Conservation (phyloP, 1,140 invertebrate genomes). For the Aphelinus atriplicis region DNA sequence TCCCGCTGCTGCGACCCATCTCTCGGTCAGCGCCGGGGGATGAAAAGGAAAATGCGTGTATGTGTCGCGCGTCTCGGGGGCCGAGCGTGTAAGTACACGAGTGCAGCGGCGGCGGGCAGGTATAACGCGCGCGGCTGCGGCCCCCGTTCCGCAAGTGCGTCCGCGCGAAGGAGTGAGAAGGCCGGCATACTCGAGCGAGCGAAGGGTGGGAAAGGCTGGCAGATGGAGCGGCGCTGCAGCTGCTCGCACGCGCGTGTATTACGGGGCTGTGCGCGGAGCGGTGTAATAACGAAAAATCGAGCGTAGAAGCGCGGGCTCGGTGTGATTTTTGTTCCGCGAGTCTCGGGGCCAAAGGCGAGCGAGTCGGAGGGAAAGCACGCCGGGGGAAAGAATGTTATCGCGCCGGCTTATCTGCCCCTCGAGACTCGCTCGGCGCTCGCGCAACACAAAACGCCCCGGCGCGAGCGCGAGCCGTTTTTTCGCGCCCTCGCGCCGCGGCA, state of each 20-base stretch:
- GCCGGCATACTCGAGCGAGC: conserved; percentile 7
- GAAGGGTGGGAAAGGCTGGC: conserved; percentile 44
- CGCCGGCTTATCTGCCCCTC: background rate
- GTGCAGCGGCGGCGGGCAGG: background rate
- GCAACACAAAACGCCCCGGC: background rate
- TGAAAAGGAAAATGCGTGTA: conserved; percentile 8
- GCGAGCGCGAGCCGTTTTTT: background rate
- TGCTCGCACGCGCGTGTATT: too few species aligned
- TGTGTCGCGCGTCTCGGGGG: too few species aligned
- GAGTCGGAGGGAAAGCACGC: background rate
- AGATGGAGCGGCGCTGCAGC: conserved; percentile 31
- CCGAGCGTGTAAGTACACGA: too few species aligned
- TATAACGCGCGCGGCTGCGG: conserved; percentile 11
- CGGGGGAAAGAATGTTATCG: background rate
- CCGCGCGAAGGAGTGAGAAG: background rate
- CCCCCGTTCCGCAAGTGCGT: conserved; percentile 17
- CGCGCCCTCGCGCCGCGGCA: background rate
- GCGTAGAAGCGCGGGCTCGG: background rate
- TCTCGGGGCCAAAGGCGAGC: background rate
- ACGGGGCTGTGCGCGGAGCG: too few species aligned
- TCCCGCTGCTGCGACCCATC: background rate
- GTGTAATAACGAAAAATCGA: conserved; percentile 15
- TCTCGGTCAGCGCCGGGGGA: background rate
- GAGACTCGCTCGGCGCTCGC: background rate
- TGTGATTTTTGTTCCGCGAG: background rate